Evolutionary conservation across 2,113 vertebrate species (phyloP), one percentile per base, ranked within the genome.

Genomic region (Columba janthina): DNA sequence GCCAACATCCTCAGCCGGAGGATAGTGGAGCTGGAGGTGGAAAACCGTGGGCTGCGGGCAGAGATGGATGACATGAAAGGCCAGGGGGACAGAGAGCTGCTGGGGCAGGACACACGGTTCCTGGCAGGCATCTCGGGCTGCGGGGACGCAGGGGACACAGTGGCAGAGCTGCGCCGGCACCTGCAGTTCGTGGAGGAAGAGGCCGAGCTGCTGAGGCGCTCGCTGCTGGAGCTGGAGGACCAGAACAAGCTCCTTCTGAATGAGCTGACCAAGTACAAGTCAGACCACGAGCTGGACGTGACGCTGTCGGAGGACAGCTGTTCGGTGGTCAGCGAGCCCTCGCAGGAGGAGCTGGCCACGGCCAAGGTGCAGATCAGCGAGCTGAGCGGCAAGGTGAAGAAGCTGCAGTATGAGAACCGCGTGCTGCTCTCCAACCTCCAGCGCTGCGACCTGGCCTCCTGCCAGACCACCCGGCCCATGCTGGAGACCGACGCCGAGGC

Each of bases 141-240:
- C 3, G 97, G 98, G 7, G 98, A 99, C 3, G 97, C 98, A 0
- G 98, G 98, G 44, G 99, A 99, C 95, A 99, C 98, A 11, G 92
- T 99, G 95, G 98, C 97, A 0, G 99, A 99, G 96, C 98, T 99
- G 94, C 98, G 99, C 93, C 97, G 99, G 58, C 99, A 99, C 95
- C 97, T 99, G 88, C 99, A 99, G 98, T 99, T 99, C 5, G 99
- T 99, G 86, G 99, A 99, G 97, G 99, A 99, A 98, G 99, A 99
- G 97, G 99, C 99, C 0, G 99, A 99, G 91, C 98, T 99, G 25
- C 98, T 99, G 85, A 97, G 99, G 66, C 97, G 99, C 89, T 99
- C 99, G 3, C 97, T 99, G 13, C 98, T 99, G 5, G 99, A 99
- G 96, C 97, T 99, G 95, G 99, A 99, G 97, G 99, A 99, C 60